Conservation (phyloP, 2,888 invertebrate genomes). For the Ectemnius lituratus region DNA sequence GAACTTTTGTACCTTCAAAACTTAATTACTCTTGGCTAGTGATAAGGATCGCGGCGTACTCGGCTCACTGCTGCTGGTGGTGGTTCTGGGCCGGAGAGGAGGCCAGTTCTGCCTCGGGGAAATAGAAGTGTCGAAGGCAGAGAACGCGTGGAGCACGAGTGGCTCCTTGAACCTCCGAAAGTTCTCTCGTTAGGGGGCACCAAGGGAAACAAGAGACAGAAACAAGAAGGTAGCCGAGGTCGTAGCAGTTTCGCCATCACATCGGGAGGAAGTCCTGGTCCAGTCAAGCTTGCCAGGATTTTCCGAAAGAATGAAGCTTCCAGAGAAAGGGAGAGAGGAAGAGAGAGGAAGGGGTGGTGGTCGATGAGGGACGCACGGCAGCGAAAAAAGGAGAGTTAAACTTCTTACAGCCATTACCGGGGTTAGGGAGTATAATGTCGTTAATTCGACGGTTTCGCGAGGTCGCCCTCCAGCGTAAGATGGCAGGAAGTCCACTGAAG, state of each 20-base stretch:
- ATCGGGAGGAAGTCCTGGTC: not conserved
- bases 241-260: not conserved
- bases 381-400: conserved; percentile 55
- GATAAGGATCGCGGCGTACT: conserved; percentile 50
- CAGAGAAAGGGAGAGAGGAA: conserved; percentile 10
- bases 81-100: no score
- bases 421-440: conserved; percentile 65
- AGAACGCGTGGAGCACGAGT: conserved; percentile 39
- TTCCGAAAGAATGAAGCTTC: conserved; percentile 5
- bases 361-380: conserved; percentile 24
- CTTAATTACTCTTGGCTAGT: conserved; percentile 57
- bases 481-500: conserved; percentile 34
- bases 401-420: conserved; percentile 66
- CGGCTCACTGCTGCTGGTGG: not conserved
- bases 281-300: conserved; percentile 6
- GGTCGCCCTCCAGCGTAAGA: conserved; percentile 45
- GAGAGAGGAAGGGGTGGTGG: not conserved
- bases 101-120: conserved; percentile 23
- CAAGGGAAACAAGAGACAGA: conserved; percentile 9
- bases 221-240: not conserved
- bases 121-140: conserved; percentile 59
- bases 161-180: conserved; percentile 33
- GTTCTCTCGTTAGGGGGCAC: conserved; percentile 34
- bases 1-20: conserved; percentile 56
- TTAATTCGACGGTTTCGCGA: conserved; percentile 68